A percentile compares a stretch with the other conserved stretches of the same genome.
Conservation (phyloP, 1,140 invertebrate species). For the Melipona quadrifasciata region DNA sequence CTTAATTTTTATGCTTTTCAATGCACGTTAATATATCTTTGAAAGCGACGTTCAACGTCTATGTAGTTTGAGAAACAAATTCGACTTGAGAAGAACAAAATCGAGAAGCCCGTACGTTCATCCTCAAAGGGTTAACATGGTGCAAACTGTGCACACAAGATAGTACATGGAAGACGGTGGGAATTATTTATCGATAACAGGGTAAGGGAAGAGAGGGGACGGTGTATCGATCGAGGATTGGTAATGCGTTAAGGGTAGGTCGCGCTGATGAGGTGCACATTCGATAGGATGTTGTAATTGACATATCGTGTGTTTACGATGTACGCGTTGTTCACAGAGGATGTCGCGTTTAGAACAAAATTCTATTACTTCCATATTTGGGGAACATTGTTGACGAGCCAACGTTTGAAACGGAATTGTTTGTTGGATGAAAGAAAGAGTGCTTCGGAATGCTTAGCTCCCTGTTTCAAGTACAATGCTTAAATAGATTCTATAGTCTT, state of each 20-base stretch:
- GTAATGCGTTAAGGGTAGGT: not conserved
- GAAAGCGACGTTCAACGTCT: too few relatives aligned
- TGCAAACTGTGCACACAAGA: not conserved
- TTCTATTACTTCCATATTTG: not conserved
- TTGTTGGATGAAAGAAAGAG: too few relatives aligned
- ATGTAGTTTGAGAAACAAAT: too few relatives aligned
- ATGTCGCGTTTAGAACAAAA: not conserved
- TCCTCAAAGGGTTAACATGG: too few relatives aligned
- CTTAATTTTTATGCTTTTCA: too few relatives aligned
- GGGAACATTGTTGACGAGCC: not conserved
- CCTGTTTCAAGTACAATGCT: too few relatives aligned
- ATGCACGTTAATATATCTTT: too few relatives aligned
- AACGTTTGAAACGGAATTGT: not conserved
- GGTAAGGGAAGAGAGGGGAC: not conserved
- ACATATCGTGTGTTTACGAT: constrained; percentile 18
- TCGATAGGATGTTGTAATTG: constrained; percentile 19
- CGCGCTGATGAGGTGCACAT: constrained; percentile 10
- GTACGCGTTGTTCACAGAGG: not conserved
- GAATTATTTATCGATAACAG: constrained; percentile 7
- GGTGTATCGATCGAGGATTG: not conserved
- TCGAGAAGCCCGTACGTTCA: too few relatives aligned
- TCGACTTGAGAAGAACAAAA: too few relatives aligned
- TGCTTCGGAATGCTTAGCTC: too few relatives aligned
- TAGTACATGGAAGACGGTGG: not conserved
- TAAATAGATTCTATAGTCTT: too few relatives aligned